These are phyloP conservation scores for Corella eumyota DNA, from an alignment of 23 tunicate genomes.

Conservation along the genomic window DNA sequence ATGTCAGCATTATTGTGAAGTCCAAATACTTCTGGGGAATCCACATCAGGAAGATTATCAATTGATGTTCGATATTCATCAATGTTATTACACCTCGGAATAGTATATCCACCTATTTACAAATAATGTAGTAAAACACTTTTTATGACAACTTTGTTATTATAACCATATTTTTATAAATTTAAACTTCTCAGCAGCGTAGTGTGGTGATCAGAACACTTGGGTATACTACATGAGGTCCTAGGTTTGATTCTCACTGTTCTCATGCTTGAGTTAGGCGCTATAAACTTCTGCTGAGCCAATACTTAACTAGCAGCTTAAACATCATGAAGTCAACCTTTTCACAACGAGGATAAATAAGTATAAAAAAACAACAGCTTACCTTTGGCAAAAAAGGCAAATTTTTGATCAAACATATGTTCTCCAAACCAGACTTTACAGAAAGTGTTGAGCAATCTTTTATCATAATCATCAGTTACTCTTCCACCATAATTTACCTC, in stretches of 20 bases:
- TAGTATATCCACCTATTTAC: conserved; percentile 46
- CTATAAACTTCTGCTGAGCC: too few species aligned
- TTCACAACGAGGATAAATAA: too few species aligned
- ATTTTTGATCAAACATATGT: conserved; percentile 86
- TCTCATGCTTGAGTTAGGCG: too few species aligned
- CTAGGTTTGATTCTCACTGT: too few species aligned
- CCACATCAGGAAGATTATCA: conserved; percentile 71
- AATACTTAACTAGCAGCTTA: too few species aligned
- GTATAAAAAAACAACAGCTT: conserved; percentile 1
- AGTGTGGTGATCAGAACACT: too few species aligned
- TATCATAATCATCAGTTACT: conserved; percentile 96
- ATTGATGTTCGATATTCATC: conserved; percentile 66
- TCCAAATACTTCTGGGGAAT: conserved; percentile 89
- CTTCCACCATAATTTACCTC: conserved; percentile 96
- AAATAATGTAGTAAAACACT: too few species aligned
- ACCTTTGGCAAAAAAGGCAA: conserved; percentile 92
- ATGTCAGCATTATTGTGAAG: conserved; percentile 83
- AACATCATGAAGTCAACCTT: too few species aligned
- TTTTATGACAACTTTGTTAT: not conserved
- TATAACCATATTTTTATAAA: too few species aligned
- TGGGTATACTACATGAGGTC: too few species aligned
- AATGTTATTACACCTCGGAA: conserved; percentile 55
- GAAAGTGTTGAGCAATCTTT: conserved; percentile 80
- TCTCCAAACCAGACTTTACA: conserved; percentile 92
- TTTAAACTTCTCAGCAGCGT: too few species aligned